Evolutionary conservation across 1,140 invertebrate species (phyloP).

Genomic region (Drosophila obscura): DNA sequence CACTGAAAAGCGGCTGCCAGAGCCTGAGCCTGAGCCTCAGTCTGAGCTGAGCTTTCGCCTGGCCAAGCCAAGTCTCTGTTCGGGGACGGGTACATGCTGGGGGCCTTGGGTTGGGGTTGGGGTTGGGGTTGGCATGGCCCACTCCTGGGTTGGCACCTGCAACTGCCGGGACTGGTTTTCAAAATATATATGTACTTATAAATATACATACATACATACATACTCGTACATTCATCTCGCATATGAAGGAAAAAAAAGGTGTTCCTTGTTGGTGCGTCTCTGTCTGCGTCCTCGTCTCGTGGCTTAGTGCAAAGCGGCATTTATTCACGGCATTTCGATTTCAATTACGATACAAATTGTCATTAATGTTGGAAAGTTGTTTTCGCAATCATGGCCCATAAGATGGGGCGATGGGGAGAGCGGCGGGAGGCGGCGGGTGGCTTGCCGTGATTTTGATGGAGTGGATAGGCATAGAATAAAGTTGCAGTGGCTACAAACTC

Average conservation of each 20-base stretch:
- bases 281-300: constrained; percentile 43
- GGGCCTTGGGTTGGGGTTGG: too few relatives aligned
- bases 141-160: constrained; percentile 49
- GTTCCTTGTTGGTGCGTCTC: constrained; percentile 72
- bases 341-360: constrained; percentile 83
- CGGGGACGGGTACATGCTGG: too few relatives aligned
- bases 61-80: background rate
- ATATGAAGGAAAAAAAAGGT: constrained; percentile 52
- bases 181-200: constrained; percentile 20
- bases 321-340: constrained; percentile 83
- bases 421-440: background rate
- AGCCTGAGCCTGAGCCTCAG: constrained; percentile 47
- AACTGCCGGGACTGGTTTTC: constrained; percentile 62
- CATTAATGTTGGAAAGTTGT: constrained; percentile 82
- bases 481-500: constrained; percentile 33
- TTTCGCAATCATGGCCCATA: constrained; percentile 55
- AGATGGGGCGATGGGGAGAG: constrained; percentile 23
- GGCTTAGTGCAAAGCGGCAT: constrained; percentile 79
- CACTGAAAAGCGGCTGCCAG: constrained; percentile 66
- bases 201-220: background rate
- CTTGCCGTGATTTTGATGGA: constrained; percentile 45
- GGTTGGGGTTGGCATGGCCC: constrained; percentile 17
- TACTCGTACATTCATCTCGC: background rate
- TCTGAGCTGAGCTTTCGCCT: constrained; percentile 49
- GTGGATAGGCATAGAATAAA: constrained; percentile 51